Evolutionary conservation across 2,113 vertebrate genomes (phyloP).

Genomic region (Tenrec ecaudatus): DNA sequence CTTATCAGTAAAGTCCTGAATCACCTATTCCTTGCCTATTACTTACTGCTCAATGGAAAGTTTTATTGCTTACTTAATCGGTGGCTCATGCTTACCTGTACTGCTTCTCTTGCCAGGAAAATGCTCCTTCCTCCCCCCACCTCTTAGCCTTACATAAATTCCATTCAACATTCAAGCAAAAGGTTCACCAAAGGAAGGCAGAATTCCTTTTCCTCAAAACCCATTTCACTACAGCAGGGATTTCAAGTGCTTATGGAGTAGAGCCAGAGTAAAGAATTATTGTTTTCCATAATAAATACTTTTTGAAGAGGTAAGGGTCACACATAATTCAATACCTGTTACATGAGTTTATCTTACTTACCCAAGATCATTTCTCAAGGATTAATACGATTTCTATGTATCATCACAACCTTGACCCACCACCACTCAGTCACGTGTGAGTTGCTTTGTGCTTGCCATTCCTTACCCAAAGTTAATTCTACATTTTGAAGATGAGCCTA

Average conservation of each 20-base stretch:
- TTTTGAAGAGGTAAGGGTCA: neutral
- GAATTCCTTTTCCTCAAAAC: neutral
- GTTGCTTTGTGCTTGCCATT: neutral
- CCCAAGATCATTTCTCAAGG: neutral
- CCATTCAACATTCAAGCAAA: neutral
- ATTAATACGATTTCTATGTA: neutral
- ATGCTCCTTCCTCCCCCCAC: neutral
- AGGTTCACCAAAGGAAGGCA: neutral
- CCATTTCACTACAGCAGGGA: neutral
- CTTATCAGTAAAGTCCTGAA: neutral
- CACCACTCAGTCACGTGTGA: neutral
- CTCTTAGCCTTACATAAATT: neutral
- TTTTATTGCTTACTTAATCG: neutral
- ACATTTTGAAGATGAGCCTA: neutral
- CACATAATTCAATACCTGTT: neutral
- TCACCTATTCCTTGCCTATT: neutral
- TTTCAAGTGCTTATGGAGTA: neutral
- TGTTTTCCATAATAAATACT: neutral
- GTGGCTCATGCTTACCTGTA: neutral
- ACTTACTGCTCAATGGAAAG: neutral
- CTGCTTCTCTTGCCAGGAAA: neutral
- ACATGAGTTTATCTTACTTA: neutral
- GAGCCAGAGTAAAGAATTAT: neutral
- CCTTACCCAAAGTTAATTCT: neutral
- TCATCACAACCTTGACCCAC: neutral